Base-by-base conservation (phyloP, 2,888 invertebrate genomes). In the Philaethria dido region DNA sequence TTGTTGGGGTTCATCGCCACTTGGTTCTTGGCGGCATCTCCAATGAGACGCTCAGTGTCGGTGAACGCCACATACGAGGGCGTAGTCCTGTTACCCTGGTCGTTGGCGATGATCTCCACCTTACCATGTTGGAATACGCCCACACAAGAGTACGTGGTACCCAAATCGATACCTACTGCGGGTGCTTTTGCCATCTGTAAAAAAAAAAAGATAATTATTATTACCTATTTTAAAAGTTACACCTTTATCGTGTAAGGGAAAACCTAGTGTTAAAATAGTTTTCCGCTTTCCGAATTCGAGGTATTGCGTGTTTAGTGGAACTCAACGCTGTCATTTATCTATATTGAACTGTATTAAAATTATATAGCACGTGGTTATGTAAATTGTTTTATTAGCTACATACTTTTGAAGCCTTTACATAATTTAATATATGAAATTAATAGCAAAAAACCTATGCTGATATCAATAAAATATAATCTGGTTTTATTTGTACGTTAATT, bases 131-230 rank as follows among this genome's bases (percentile, higher is more conserved):
- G 97, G 94, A 97, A 98, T 74, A 98, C 98, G 79, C 97, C 98
- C 76, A 98, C 98, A 83, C 97, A 98, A 64, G 98, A 98, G 92
- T 98, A 98, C 73, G 98, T 98, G 77, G 98, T 98, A 77, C 98
- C 98, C 91, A 98, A 94, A 94, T 98, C 98, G 92, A 98, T 98
- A 94, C 98, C 98, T 84, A 98, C 96, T 86, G 97, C 97, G 83
- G 97, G 97, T 94, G 96, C 95, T 92, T 96, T 96, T 70, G 91
- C 93, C 93, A 93, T 94, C 94, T 94, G 81, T 3, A 84, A 86
- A 80, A 79, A 81, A 68, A 45, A 44, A 14, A 16, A 13, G 1
- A 29, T 16, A 9, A 52, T 29, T 29, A 52, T 22, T 52, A 52
- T 52, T 14, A 50, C 8, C 8, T n/a, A n/a, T n/a, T n/a, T n/a